phyloP scores from a whole-genome alignment of 2,113 vertebrate species.

The Mixornis gularis region DNA sequence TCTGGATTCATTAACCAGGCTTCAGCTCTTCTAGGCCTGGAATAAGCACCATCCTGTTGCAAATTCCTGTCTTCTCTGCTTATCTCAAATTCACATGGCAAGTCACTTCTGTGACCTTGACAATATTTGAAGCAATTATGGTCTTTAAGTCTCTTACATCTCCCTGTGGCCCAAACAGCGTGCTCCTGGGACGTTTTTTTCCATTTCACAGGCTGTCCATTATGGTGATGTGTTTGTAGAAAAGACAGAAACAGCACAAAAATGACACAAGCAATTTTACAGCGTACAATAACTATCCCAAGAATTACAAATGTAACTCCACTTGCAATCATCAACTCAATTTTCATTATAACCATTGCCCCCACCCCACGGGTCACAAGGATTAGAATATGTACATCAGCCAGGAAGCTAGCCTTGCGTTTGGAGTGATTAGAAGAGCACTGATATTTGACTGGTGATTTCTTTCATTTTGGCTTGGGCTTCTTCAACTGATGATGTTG shows the following conservation, averaged over 20 bases:
- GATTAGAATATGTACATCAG: background rate
- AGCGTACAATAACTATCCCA: background rate
- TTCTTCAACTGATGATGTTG: background rate
- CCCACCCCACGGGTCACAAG: fast-evolving
- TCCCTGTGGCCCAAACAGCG: background rate
- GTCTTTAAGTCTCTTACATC: background rate
- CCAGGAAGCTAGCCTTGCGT: background rate
- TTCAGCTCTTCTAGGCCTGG: background rate
- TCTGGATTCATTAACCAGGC: background rate
- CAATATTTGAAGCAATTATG: background rate
- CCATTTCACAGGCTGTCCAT: background rate
- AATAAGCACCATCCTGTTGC: background rate
- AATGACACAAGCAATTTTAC: background rate
- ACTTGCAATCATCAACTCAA: background rate
- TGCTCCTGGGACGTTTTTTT: background rate
- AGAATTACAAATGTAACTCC: background rate
- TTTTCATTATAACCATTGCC: background rate
- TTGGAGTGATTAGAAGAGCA: background rate
- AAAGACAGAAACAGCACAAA: background rate
- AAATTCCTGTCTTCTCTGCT: background rate
- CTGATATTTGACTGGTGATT: background rate
- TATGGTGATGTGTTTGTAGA: background rate
- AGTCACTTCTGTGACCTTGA: background rate
- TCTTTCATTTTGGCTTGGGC: background rate
- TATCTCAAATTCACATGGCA: background rate